Percentiles rank a stretch among this genome's conserved stretches.
Evolutionary conservation across 1,140 invertebrate species (phyloP).

Genomic region (Adelges cooleyi): DNA sequence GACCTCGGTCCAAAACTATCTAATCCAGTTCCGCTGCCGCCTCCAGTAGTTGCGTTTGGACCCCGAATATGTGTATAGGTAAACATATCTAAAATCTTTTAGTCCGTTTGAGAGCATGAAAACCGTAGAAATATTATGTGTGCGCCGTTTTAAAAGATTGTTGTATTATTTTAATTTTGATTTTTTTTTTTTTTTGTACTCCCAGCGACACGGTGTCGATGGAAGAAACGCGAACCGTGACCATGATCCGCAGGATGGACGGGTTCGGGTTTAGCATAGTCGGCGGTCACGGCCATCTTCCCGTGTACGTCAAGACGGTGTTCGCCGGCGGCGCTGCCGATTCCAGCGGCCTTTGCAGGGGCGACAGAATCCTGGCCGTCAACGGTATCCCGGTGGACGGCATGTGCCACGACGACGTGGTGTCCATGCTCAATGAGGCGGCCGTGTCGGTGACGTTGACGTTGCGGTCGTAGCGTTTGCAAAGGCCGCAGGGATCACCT

Average conservation of each 20-base stretch:
- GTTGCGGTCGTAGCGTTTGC: constrained; percentile 34
- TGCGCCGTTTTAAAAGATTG: too few species aligned
- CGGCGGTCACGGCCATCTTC: constrained; percentile 65
- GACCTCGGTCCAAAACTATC: too few species aligned
- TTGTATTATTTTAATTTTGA: too few species aligned
- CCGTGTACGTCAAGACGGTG: constrained; percentile 73
- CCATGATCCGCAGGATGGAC: constrained; percentile 55
- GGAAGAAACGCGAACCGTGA: constrained; percentile 40
- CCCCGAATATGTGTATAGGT: too few species aligned
- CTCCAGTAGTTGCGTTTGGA: too few species aligned
- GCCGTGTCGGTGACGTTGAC: constrained; percentile 45
- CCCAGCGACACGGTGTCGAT: constrained; percentile 9
- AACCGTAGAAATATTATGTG: too few species aligned
- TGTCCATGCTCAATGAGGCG: constrained; percentile 47
- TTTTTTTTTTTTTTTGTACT: too few species aligned
- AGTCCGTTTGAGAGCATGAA: too few species aligned
- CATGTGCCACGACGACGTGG: constrained; percentile 49
- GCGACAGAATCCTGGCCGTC: constrained; percentile 49
- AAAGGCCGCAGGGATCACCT: too few species aligned
- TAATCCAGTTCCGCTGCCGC: too few species aligned
- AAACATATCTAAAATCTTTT: too few species aligned
- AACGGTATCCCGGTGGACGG: constrained; percentile 45
- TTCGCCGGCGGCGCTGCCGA: constrained; percentile 63
- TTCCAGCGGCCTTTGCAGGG: constrained; percentile 49
- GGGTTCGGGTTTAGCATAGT: constrained; percentile 68